Evolutionary conservation across 2,113 vertebrate genomes (phyloP), one percentile per base, ranked within the genome.

Genomic region (Anolis carolinensis): DNA sequence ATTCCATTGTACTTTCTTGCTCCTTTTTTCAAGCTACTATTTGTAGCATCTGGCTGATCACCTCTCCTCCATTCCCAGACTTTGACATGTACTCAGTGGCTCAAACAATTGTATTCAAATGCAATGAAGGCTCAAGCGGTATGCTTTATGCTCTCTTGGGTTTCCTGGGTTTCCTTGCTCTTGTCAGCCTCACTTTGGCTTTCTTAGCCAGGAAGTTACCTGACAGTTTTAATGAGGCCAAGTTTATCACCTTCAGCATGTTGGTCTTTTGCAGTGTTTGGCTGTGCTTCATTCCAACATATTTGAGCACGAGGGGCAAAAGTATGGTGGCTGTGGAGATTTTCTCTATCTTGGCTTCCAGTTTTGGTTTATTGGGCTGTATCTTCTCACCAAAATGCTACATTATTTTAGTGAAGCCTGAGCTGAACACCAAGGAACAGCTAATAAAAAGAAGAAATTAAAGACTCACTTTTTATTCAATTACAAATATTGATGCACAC

Each of bases 221-320:
- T 21, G 79, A 70, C 79, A 32, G 63, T 32, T 81, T 81, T 68
- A 81, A 81, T 81, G 79, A 81, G 50, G 79, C 79, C 79, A 81
- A 81, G 20, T 81, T 50, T n/a, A 81, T 81, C 67, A 68, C 79
- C 23, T 81, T 81, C 18, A 81, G 79, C 63, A 81, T 81, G 79
- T n/a, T 81, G 65, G 79, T 81, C 4, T 81, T 81, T 32, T 81
- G 79, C 10, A 71, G 80, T 2, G 80, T 82, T 0, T 82, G 80
- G 80, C 2, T 71, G 18, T 55, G 67, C 14, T 82, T 82, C 71
- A 48, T 82, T 23, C 67, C 81, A 3, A 71, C 81, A 0, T 82
- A 82, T 34, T 6, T 82, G 1, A 82, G 81, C 20, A 71, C 81
- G 5, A 82, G 71, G 71, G 81, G 81, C 11, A 82, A 82, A 34